Base-by-base conservation (phyloP, 2,113 vertebrate genomes). In the Apus apus region DNA sequence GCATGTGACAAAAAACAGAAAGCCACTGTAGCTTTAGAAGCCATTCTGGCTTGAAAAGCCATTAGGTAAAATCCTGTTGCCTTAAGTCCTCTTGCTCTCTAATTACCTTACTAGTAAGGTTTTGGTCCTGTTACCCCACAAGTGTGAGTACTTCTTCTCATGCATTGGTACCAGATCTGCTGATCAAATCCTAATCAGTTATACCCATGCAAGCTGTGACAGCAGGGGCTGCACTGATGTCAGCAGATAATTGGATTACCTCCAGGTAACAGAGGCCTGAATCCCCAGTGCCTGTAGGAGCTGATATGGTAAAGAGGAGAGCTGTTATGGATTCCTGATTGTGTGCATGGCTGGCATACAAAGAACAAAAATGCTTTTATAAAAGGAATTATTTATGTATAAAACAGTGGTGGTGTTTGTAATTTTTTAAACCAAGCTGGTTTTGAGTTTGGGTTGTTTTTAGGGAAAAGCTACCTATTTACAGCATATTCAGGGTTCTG, bases 231-330 rank as follows among this genome's bases (percentile, higher is more conserved):
- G 68, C n/a, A 20, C 34, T 83, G 85, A 91, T 93, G 94, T 89
- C 94, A 94, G 43, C 3, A 12, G 71, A 50, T 91, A 95, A 97
- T 83, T 62, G 90, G 94, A 94, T 97, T 93, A 75, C 50, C 51
- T 68, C 26, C 5, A 11, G 15, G 30, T 61, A 80, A 61, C 4
- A 15, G 87, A 85, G 70, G 62, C 51, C 70, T 90, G 80, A 74
- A 85, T 78, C 62, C 68, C 21, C 29, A 19, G 29, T 12, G n/a
- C 54, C 71, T 66, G 53, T 65, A 67, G 71, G 26, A 90, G 50
- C 2, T 87, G 25, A 65, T 64, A 45, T 67, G 62, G 43, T 89
- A 38, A 66, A 88, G 45, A 80, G 29, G 32, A 85, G 53, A 86
- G 45, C 76, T 78, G 36, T 61, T 89, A 70, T 71, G 38, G 12